Percentiles rank a stretch among this genome's conserved stretches.
These are phyloP conservation scores for Tachycineta bicolor DNA, from an alignment of 2,113 vertebrate species.

Conservation along the genomic window DNA sequence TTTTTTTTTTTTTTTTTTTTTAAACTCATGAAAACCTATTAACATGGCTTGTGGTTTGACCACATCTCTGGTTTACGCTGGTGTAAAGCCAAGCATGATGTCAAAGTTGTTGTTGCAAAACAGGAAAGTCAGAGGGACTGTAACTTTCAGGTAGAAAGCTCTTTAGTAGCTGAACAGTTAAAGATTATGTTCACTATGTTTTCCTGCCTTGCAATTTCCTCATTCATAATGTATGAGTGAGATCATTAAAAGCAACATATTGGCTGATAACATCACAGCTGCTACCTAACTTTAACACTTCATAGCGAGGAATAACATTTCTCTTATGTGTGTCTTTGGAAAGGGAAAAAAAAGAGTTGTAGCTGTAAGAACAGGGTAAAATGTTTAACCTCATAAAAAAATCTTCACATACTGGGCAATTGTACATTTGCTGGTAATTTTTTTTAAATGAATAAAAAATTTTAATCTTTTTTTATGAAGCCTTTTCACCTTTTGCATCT, in stretches of 20 bases:
- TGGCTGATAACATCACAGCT: conserved; percentile 65
- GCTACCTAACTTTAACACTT: conserved; percentile 55
- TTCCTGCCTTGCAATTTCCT: conserved; percentile 47
- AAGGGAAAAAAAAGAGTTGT: background rate
- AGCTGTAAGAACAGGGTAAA: conserved; percentile 1
- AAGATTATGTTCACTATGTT: conserved; percentile 10
- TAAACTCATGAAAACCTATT: background rate
- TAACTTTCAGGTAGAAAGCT: background rate
- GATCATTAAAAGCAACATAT: conserved; percentile 69
- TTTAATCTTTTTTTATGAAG: background rate
- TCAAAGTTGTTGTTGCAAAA: background rate
- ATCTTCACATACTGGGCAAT: background rate
- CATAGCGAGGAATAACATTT: conserved; percentile 42
- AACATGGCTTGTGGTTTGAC: background rate
- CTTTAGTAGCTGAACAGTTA: conserved; percentile 55
- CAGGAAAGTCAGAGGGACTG: background rate
- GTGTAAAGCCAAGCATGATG: background rate
- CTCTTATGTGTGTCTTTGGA: conserved; percentile 20
- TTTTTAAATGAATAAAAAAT: conserved; percentile 16
- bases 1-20: background rate
- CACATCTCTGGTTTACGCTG: background rate
- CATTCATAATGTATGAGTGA: conserved; percentile 71
- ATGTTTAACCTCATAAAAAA: conserved; percentile 29
- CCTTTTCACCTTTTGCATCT: conserved; percentile 5
- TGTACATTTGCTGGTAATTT: background rate